Percentiles rank a stretch among this genome's conserved stretches.
These are phyloP conservation scores for Macrophya alboannulata DNA, from an alignment of 2,888 invertebrate genomes.

Conservation along the genomic window DNA sequence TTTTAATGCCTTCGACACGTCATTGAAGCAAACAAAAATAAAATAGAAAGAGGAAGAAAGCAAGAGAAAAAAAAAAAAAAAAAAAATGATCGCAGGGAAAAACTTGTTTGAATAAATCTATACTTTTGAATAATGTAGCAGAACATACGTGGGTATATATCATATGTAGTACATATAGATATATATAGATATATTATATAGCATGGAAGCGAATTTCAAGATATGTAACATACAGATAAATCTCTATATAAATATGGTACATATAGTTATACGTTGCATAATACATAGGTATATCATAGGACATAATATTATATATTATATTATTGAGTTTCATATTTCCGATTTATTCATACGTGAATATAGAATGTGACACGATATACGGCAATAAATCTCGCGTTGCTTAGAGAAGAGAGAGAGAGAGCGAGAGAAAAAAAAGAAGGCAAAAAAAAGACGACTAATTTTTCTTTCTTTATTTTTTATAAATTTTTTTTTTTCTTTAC, in stretches of 20 bases:
- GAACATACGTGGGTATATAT: conserved; percentile 1
- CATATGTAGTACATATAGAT: background rate
- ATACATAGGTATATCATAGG: conserved; percentile 13
- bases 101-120: conserved; percentile 43
- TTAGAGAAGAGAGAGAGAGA: background rate
- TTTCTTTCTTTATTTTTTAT: too few relatives aligned
- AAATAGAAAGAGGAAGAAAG: too few relatives aligned
- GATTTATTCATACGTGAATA: conserved; percentile 25
- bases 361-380: background rate
- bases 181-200: background rate
- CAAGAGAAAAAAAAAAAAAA: too few relatives aligned
- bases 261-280: conserved; percentile 39
- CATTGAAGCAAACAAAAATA: background rate
- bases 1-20: conserved; percentile 40
- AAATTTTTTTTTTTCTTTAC: background rate
- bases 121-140: conserved; percentile 46
- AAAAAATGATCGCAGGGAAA: background rate
- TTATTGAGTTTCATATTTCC: background rate
- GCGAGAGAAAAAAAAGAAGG: background rate
- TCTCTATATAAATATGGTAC: conserved; percentile 16
- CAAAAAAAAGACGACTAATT: background rate
- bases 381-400: background rate
- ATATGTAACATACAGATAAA: conserved; percentile 1
- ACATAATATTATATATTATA: background rate
- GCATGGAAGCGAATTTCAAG: background rate